Evolutionary conservation across 1,140 invertebrate species (phyloP), one percentile per base, ranked within the genome.

Genomic region (Hylyphantes graminicola): DNA sequence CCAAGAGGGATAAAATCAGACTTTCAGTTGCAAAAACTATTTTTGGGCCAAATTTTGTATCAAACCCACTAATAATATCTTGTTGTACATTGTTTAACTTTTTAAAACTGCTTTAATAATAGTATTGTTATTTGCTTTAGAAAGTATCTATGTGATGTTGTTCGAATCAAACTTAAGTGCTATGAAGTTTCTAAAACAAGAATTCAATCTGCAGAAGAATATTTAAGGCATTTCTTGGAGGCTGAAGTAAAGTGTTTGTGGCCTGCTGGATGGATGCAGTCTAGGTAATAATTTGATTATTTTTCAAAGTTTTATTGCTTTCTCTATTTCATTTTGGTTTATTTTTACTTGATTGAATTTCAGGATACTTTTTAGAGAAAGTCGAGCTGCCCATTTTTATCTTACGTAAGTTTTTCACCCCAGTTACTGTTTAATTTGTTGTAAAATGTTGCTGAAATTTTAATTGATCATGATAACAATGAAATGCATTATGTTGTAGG

Each of bases 231-330:
- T 0, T 93, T 91, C 83, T 88, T 93, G 50, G 90, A 92, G 55
- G 86, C 88, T 13, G 91, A 92, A 88, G 89, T 93, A 15, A 90
- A 91, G 85, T 88, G 90, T 59, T 85, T 93, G 13, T 93, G 92
- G 92, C 92, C 92, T 6, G 87, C 90, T 74, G 92, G 92, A 7
- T 93, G 92, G 90, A 92, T 93, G 90, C 89, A 90, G 85, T 89
- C 89, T 48, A 88, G 89, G 88, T 90, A 77, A 74, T 55, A 9
- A n/a, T 17, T 48, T 4, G 8, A 68, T 68, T 68, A 19, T 15
- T 7, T 15, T 15, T 6, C 6, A 68, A 11, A 21, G 4, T 9
- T 51, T 1, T 35, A 13, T 21, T 68, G 13, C 51, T 13, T 65
- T 65, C 19, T 9, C 3, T 19, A 17, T 65, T 11, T 35, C 5